A percentile compares a stretch with the other conserved stretches of the same genome.
Conservation (phyloP, 2,888 invertebrate genomes). For the Eilema depressum region DNA sequence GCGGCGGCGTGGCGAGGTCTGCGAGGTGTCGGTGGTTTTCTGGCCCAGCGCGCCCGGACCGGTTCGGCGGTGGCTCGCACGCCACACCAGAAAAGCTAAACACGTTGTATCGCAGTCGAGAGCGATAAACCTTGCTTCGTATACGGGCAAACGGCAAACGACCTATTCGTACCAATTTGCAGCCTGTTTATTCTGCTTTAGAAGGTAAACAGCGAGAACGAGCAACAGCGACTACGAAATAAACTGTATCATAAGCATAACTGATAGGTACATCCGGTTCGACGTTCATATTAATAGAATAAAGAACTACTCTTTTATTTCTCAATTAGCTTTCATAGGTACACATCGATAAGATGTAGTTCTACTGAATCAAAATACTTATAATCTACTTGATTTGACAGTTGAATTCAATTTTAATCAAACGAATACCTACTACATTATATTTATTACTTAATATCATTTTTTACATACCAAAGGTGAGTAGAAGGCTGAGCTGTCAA, state of each 20-base stretch:
- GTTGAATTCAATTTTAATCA: conserved; percentile 27
- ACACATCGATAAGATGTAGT: conserved; percentile 43
- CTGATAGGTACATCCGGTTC: conserved; percentile 24
- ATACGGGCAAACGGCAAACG: conserved; percentile 76
- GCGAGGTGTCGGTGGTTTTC: conserved; percentile 85
- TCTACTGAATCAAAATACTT: conserved; percentile 31
- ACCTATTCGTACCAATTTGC: conserved; percentile 82
- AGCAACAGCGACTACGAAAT: conserved; percentile 47
- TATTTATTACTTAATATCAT: not conserved
- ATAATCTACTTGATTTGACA: conserved; percentile 24
- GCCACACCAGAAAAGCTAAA: conserved; percentile 78
- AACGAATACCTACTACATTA: not conserved
- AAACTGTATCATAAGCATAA: conserved; percentile 59
- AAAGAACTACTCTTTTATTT: conserved; percentile 31
- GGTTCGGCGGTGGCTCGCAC: conserved; percentile 78
- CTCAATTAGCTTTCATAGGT: conserved; percentile 44
- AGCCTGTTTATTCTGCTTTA: conserved; percentile 60
- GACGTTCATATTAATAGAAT: conserved; percentile 22
- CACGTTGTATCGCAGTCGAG: conserved; percentile 74
- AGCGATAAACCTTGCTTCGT: conserved; percentile 80
- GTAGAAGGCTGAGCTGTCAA: conserved; percentile 98
- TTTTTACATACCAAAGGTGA: conserved; percentile 94
- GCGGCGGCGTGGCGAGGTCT: conserved; percentile 63
- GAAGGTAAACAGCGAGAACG: conserved; percentile 49
- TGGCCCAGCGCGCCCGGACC: conserved; percentile 83